phyloP scores from a whole-genome alignment of 1,140 invertebrate genomes.

The Drosophila ananassae region DNA sequence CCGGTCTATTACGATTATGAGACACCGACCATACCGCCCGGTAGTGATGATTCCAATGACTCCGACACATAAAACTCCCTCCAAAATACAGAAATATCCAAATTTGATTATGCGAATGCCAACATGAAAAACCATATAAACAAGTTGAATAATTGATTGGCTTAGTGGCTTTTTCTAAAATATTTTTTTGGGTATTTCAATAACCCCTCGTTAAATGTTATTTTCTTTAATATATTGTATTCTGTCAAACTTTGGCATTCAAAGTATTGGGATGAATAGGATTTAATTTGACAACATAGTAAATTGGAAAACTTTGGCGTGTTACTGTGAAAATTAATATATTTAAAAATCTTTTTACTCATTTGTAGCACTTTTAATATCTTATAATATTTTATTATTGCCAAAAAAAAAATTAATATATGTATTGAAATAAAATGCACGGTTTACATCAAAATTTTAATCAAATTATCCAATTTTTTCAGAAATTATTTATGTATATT shows the following conservation, averaged over 20 bases:
- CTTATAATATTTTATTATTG: too few relatives aligned
- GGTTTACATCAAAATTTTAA: too few relatives aligned
- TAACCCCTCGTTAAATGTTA: conserved; percentile 52
- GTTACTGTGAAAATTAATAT: too few relatives aligned
- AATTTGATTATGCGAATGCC: conserved; percentile 35
- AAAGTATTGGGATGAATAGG: neutral
- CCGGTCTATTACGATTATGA: conserved; percentile 83
- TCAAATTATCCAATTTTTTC: too few relatives aligned
- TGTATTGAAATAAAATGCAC: too few relatives aligned
- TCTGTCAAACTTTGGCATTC: conserved; percentile 29
- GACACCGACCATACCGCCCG: conserved; percentile 83
- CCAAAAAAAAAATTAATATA: too few relatives aligned
- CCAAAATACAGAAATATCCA: conserved; percentile 44
- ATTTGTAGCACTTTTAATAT: too few relatives aligned
- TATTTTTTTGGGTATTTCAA: conserved; percentile 63
- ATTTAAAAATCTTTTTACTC: too few relatives aligned
- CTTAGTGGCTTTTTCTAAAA: conserved; percentile 74
- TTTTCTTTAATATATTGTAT: conserved; percentile 29
- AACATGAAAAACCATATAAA: conserved; percentile 38
- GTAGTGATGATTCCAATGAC: conserved; percentile 84
- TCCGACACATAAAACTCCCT: conserved; percentile 70
- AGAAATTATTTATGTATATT: too few relatives aligned
- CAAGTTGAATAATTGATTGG: conserved; percentile 62
- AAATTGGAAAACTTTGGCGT: neutral
- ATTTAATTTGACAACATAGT: neutral